These are phyloP conservation scores for Volucella inflata DNA, from an alignment of 2,888 invertebrate species.

Conservation along the genomic window DNA sequence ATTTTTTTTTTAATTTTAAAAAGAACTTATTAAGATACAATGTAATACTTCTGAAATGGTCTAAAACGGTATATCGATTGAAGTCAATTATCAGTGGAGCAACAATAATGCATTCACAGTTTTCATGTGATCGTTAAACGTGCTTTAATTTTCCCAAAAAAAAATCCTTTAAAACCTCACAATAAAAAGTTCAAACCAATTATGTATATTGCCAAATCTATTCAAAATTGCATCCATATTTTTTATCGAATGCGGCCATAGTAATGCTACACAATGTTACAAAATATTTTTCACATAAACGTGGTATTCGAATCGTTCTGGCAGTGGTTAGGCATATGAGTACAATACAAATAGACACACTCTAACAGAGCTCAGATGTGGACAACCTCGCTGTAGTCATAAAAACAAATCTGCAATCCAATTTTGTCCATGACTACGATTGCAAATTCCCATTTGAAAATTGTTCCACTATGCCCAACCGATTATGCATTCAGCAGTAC, in stretches of 20 bases:
- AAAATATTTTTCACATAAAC: background rate
- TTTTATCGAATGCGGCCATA: conserved; percentile 18
- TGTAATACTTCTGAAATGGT: no score
- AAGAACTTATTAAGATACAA: no score
- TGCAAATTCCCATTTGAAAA: conserved; percentile 5
- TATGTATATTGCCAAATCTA: background rate
- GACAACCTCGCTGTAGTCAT: conserved; percentile 10
- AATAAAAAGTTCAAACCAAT: conserved; percentile 9
- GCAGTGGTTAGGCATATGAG: conserved; percentile 1
- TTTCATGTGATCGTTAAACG: no score
- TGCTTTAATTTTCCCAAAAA: no score
- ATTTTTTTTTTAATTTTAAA: no score
- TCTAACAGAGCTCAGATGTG: conserved; percentile 18
- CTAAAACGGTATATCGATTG: no score
- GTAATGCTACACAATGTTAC: conserved; percentile 29
- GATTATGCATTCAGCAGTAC: background rate
- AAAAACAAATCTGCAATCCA: background rate
- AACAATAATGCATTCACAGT: no score
- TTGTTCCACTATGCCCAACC: background rate
- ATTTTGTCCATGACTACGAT: conserved; percentile 5
- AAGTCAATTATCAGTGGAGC: no score
- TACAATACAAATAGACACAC: background rate
- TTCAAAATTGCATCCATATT: conserved; percentile 22
- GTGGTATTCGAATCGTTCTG: conserved; percentile 34
- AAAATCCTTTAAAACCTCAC: background rate